A percentile compares a stretch with the other conserved stretches of the same genome.
Conservation (phyloP, 2,113 vertebrate genomes). For the Ia io region DNA sequence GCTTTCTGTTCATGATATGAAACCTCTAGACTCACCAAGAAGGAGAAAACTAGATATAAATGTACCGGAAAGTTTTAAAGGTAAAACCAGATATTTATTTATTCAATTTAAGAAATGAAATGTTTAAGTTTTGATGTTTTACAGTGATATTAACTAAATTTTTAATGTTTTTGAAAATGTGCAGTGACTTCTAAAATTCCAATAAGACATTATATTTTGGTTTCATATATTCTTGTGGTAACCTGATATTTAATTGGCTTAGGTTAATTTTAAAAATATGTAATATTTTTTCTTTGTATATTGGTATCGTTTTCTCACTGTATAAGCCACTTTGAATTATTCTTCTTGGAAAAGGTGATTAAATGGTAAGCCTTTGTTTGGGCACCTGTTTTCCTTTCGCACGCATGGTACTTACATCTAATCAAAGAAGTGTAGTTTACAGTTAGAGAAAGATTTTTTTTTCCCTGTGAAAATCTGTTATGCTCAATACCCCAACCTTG, state of each 20-base stretch:
- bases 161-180: slow-evolving; percentile 38
- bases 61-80: slow-evolving; percentile 73
- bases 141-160: neutral
- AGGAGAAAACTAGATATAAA: slow-evolving; percentile 67
- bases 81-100: slow-evolving; percentile 75
- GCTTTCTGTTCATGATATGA: slow-evolving; percentile 89
- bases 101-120: neutral
- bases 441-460: neutral
- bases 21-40: slow-evolving; percentile 85
- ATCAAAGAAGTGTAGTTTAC: neutral
- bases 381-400: neutral
- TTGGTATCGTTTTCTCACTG: neutral
- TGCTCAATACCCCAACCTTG: neutral
- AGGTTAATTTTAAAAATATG: neutral
- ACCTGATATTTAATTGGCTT: neutral
- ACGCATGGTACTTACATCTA: neutral
- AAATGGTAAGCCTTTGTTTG: neutral
- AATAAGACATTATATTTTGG: neutral
- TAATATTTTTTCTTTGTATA: slow-evolving; percentile 18
- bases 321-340: neutral
- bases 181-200: neutral
- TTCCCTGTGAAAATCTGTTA: neutral
- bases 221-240: neutral
- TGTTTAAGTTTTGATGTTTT: neutral
- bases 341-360: neutral